These are phyloP conservation scores for Dendrocincla fuliginosa DNA, from an alignment of 2,797 vertebrate genomes.

Conservation along the genomic window DNA sequence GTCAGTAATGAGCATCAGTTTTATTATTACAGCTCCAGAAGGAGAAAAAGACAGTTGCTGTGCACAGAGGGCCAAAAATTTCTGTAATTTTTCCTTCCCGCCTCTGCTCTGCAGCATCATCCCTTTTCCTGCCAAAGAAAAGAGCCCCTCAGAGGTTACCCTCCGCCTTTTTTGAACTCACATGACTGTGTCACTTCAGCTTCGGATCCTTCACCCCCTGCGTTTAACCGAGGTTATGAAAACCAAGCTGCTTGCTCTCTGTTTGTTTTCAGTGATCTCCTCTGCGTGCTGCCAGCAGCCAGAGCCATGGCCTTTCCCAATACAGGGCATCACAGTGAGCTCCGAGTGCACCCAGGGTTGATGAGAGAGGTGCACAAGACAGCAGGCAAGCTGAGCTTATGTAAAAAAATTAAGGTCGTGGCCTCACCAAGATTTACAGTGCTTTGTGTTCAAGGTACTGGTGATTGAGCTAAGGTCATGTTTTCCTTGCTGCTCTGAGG, in stretches of 20 bases:
- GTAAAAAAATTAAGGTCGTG: constrained; percentile 7
- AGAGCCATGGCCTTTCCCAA: constrained; percentile 18
- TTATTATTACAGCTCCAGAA: not conserved
- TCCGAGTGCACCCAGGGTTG: not conserved
- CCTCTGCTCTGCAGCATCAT: not conserved
- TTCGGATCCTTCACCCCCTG: constrained; percentile 46
- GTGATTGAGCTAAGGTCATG: not conserved
- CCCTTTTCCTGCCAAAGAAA: constrained; percentile 58
- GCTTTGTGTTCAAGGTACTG: not conserved
- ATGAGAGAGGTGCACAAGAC: not conserved
- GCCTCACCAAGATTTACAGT: not conserved
- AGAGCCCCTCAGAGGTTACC: constrained; percentile 45
- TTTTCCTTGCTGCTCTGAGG: not conserved
- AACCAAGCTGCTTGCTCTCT: constrained; percentile 43
- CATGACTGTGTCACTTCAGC: not conserved
- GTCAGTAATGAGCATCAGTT: not conserved
- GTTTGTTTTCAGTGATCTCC: constrained; percentile 66
- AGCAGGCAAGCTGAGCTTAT: not conserved
- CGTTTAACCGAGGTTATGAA: constrained; percentile 59
- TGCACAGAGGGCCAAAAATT: not conserved
- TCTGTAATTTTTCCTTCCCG: not conserved
- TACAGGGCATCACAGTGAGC: not conserved
- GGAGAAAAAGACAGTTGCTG: not conserved
- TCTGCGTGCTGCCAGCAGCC: constrained; percentile 36
- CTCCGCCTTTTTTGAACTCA: constrained; percentile 26